Base-by-base conservation (phyloP, 2,113 vertebrate genomes). In the Daubentonia madagascariensis region DNA sequence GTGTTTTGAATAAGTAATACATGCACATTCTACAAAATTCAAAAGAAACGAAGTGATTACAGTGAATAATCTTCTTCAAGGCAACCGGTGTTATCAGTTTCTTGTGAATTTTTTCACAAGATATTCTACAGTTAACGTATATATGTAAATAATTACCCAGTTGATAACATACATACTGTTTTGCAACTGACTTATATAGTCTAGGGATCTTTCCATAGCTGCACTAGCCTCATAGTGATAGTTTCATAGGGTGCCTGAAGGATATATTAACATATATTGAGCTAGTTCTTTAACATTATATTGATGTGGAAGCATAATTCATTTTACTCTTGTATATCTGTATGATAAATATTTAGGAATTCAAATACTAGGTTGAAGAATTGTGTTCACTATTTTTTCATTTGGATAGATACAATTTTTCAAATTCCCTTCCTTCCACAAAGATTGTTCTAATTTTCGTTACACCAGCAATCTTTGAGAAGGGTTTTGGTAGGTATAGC, bases 381-480 rank as follows among this genome's bases (percentile, higher is more conserved):
- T 25, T 90, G 54, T 78, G 37, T 43, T 20, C 28, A 28, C 45
- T 67, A 40, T n/a, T 80, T 91, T 54, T 43, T 54, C 25, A 57
- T 65, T 94, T 70, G 43, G 48, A 70, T 37, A 73, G 25, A 43
- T 76, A 78, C 11, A 78, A n/a, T 78, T 95, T 89, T 95, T 75
- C 32, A 96, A 96, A 97, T 96, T 85, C n/a, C 17, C 22, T 95
- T 73, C 54, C 45, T 91, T 30, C 37, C 65, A 81, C 6, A 30
- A 93, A 88, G 14, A 52, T 59, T 89, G 86, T 96, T 90, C 32
- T 85, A 25, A 91, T 85, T 97, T 96, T 89, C 57, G 45, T 96
- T 84, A 68, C 13, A 85, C 17, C 32, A 48, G 63, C 28, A 79
- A 35, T 84, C 45, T 92, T 96, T 81, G 59, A 85, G 76, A 87